phyloP scores from a whole-genome alignment of 1,140 invertebrate species.

The Drosophila mauritiana region DNA sequence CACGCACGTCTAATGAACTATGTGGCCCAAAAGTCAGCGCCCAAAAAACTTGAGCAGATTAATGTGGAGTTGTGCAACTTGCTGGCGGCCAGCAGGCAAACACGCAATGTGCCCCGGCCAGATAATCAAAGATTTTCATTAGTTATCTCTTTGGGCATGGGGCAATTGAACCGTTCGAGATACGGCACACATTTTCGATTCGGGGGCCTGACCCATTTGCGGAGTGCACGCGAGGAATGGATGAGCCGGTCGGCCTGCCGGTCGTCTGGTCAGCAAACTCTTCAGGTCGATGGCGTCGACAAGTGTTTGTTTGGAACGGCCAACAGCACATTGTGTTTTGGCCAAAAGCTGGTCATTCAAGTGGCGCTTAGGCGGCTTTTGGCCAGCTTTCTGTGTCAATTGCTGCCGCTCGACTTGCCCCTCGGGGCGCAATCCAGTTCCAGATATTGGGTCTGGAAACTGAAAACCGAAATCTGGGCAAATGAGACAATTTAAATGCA shows the following conservation, averaged over 20 bases:
- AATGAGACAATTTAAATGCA: constrained; percentile 79
- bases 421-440: constrained; percentile 9
- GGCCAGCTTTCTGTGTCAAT: constrained; percentile 75
- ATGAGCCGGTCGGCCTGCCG: constrained; percentile 8
- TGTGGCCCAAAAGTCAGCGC: constrained; percentile 26
- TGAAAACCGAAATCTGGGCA: constrained; percentile 42
- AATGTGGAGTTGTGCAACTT: constrained; percentile 62
- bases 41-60: constrained; percentile 57
- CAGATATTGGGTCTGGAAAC: constrained; percentile 24
- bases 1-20: constrained; percentile 49
- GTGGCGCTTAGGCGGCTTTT: constrained; percentile 78
- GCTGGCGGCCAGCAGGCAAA: constrained; percentile 17
- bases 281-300: constrained; percentile 67
- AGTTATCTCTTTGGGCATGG: constrained; percentile 26
- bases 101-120: constrained; percentile 71
- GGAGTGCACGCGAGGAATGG: constrained; percentile 70
- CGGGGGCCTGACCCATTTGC: constrained; percentile 68
- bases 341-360: constrained; percentile 63
- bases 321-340: constrained; percentile 27
- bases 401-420: constrained; percentile 56
- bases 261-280: constrained; percentile 22
- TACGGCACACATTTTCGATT: constrained; percentile 22
- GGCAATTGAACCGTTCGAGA: constrained; percentile 61
- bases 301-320: constrained; percentile 65
- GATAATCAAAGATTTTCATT: constrained; percentile 72